Evolutionary conservation across 2,113 vertebrate genomes (phyloP).

Genomic region (Pseudorhombus dupliciocellatus): DNA sequence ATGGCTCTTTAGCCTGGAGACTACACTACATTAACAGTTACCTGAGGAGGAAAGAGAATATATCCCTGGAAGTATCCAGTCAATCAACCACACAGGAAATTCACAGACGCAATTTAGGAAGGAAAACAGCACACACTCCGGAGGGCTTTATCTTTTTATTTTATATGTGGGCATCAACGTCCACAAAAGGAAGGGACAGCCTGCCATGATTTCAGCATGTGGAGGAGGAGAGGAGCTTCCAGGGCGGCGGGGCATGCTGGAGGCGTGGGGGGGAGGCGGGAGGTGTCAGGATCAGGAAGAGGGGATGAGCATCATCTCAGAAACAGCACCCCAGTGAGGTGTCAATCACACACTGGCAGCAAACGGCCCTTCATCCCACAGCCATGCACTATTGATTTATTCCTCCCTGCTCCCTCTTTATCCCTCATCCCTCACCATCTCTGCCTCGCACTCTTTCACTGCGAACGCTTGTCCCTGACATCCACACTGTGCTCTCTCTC

Average conservation of each 20-base stretch:
- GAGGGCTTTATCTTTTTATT: neutral
- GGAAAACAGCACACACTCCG: neutral
- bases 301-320: constrained; percentile 50
- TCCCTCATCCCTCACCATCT: constrained; percentile 48
- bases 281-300: constrained; percentile 50
- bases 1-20: neutral
- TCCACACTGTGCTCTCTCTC: neutral
- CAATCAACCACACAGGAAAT: neutral
- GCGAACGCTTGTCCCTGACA: constrained; percentile 19
- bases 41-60: no score
- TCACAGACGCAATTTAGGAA: neutral
- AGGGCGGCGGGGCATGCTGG: constrained; percentile 20
- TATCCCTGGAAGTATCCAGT: neutral
- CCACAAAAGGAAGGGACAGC: neutral
- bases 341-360: constrained; percentile 66
- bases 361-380: constrained; percentile 39
- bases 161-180: neutral
- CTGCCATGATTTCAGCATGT: constrained; percentile 15
- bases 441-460: constrained; percentile 22
- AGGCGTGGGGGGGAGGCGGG: constrained; percentile 30
- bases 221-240: constrained; percentile 2
- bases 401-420: constrained; percentile 53
- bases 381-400: constrained; percentile 69
- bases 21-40: neutral
- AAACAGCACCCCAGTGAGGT: constrained; percentile 63